Evolutionary conservation across 2,888 invertebrate genomes (phyloP).

Genomic region (Cremastobaeus sp.): DNA sequence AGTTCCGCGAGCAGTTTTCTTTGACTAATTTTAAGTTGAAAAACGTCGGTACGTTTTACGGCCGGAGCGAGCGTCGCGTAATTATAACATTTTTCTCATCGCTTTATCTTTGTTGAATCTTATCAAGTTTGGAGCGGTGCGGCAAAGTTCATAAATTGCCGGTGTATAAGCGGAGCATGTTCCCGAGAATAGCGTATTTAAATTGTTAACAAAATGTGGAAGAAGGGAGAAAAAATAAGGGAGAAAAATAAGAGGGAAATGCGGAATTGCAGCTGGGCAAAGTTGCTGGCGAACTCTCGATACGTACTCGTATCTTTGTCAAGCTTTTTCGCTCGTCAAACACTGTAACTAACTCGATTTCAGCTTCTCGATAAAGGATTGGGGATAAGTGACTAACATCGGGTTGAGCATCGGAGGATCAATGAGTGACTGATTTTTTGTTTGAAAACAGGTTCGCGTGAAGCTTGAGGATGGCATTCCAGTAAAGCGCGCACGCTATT

Average conservation of each 20-base stretch:
- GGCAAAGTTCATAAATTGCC: neutral
- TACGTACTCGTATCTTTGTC: too few relatives aligned
- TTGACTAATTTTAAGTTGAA: conserved; percentile 19
- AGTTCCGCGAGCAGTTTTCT: conserved; percentile 2
- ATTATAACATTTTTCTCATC: conserved; percentile 11
- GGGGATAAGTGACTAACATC: conserved; percentile 23
- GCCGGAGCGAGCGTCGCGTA: neutral
- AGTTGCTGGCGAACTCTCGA: too few relatives aligned
- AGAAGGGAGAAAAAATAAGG: too few relatives aligned
- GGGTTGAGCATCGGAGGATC: neutral
- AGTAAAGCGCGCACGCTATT: conserved; percentile 34
- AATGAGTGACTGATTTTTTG: conserved; percentile 18
- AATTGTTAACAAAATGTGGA: too few relatives aligned
- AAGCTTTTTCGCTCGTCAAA: too few relatives aligned
- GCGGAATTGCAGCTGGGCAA: too few relatives aligned
- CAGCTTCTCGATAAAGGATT: too few relatives aligned
- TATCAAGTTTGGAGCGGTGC: neutral
- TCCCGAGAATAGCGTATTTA: neutral
- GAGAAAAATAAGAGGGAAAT: too few relatives aligned
- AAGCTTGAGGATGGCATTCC: conserved; percentile 21
- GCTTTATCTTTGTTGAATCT: conserved; percentile 4
- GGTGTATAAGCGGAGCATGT: conserved; percentile 2
- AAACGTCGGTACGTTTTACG: conserved; percentile 1
- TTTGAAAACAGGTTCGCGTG: conserved; percentile 39
- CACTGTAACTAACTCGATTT: neutral